Evolutionary conservation across 2,113 vertebrate genomes (phyloP), one percentile per base, ranked within the genome.

Genomic region (Cynocephalus volans): DNA sequence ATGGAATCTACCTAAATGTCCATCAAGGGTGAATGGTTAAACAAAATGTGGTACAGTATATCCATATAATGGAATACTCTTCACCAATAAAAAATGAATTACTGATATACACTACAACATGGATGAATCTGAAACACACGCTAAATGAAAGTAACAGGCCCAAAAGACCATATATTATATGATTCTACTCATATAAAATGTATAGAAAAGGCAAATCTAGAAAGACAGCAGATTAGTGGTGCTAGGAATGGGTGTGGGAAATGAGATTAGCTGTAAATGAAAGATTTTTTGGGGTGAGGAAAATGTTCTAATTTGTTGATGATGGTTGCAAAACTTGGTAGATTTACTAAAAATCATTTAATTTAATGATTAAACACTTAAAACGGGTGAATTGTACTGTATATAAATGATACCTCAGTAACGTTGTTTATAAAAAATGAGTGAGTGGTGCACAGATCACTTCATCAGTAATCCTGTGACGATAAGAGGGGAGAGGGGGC

Each of bases 91-190:
- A 60, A 90, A 72, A 15, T 31, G 48, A 41, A 64, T 73, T 45
- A 8, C 10, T 2, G 14, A 64, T 4, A 13, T 6, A 10, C 5
- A 6, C 18, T 41, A 60, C 8, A 18, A 28, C 8, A 11, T 0
- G 3, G 31, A 48, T 65, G 28, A 75, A 19, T 58, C 41, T 56
- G 45, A 76, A 50, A 56, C 13, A 15, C 6, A 14, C 13, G 21
- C 28, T 72, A 60, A 9, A 26, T 19, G 9, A 69, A 62, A 80
- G 90, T 0, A 52, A 17, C 31, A 52, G 50, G 36, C 69, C 72
- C 52, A 24, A 26, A 77, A 54, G 48, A 18, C 11, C 12, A 2
- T 9, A 8, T 21, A 17, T 13, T 41, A 13, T 28, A 15, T 12
- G 13, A 75, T 15, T 56, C 48, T 6, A 19, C 24, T 75, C 21